Conservation (phyloP, 2,797 vertebrate genomes). For the Ibycter americanus region DNA sequence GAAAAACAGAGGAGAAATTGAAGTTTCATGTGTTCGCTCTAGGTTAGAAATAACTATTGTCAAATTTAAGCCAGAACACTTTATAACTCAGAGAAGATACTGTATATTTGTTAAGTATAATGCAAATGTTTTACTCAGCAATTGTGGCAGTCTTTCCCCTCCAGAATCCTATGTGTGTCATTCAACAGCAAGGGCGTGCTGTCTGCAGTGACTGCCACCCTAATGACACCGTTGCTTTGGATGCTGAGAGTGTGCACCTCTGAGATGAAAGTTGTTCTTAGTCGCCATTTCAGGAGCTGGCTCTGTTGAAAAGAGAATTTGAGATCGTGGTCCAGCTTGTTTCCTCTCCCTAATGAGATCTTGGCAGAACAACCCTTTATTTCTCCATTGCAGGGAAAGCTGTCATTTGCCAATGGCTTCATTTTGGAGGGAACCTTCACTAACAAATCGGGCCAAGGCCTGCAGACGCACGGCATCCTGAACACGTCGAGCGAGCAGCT, state of each 20-base stretch:
- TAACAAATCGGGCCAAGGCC: constrained; percentile 44
- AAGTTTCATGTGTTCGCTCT: not conserved
- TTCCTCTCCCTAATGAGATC: not conserved
- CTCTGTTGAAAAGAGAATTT: not conserved
- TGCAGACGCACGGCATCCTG: constrained; percentile 70
- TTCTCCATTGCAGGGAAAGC: constrained; percentile 71
- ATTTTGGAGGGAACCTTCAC: constrained; percentile 75
- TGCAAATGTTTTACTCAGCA: not conserved
- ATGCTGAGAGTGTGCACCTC: not conserved
- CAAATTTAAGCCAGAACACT: not conserved
- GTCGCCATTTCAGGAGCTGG: not conserved
- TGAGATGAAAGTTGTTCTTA: not conserved
- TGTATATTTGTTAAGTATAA: not conserved
- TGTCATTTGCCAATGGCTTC: constrained; percentile 78
- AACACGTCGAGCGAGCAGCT: constrained; percentile 41
- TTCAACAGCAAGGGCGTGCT: not conserved
- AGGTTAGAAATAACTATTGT: not conserved
- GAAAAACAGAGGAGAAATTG: not conserved
- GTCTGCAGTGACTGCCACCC: not conserved
- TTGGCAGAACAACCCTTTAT: not conserved
- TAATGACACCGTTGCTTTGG: not conserved
- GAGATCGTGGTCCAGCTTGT: not conserved
- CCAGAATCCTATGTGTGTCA: not conserved
- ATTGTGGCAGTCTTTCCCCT: not conserved
- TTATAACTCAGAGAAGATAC: not conserved